Evolutionary conservation across 2,797 vertebrate genomes (phyloP).

Genomic region (Rhynchotus rufescens): DNA sequence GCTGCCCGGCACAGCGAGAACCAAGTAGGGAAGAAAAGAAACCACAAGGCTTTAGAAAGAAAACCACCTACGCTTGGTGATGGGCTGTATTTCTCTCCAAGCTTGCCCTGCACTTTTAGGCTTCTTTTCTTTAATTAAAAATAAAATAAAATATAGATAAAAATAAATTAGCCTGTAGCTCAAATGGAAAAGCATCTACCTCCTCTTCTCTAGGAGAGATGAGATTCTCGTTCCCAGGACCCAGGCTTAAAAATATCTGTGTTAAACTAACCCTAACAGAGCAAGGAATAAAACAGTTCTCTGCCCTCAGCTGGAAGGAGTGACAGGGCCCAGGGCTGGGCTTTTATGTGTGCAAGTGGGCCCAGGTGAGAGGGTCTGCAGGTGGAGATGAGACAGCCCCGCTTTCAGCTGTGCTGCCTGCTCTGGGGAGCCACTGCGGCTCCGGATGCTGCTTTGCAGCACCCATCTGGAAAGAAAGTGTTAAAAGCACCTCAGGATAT

Average conservation of each 20-base stretch:
- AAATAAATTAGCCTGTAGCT: not conserved
- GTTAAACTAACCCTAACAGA: not conserved
- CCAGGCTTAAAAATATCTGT: not conserved
- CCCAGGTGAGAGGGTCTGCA: fast-evolving
- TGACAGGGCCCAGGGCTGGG: not conserved
- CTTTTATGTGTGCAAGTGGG: not conserved
- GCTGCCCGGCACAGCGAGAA: not conserved
- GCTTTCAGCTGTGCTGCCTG: not conserved
- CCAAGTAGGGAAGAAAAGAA: not conserved
- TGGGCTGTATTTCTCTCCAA: not conserved
- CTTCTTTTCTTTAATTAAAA: not conserved
- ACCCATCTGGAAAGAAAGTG: not conserved
- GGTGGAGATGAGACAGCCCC: fast-evolving
- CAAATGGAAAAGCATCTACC: not conserved
- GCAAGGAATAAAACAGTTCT: not conserved
- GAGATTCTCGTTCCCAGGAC: not conserved
- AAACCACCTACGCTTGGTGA: not conserved
- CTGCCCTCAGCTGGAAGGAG: fast-evolving
- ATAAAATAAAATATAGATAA: too few species aligned
- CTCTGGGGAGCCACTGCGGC: fast-evolving
- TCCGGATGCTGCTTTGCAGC: not conserved
- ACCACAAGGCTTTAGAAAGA: not conserved
- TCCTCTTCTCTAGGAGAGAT: not conserved
- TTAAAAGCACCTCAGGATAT: not conserved
- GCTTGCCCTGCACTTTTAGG: not conserved